Evolutionary conservation across 1,140 invertebrate genomes (phyloP).

Genomic region (Zaprionus gabonicus): DNA sequence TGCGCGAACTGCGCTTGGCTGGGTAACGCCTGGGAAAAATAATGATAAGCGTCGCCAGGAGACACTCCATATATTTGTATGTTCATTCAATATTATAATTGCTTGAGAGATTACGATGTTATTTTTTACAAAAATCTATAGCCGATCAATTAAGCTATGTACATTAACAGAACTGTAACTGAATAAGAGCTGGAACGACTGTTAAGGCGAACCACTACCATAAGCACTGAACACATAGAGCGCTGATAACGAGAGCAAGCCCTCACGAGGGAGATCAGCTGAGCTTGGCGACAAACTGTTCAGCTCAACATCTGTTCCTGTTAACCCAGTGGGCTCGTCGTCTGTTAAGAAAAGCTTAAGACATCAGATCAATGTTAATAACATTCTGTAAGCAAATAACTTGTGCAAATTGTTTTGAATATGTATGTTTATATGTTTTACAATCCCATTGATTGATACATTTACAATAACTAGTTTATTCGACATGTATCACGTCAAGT

Average conservation of each 20-base stretch:
- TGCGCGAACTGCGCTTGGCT: constrained; percentile 64
- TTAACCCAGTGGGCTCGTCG: background rate
- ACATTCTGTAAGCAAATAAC: background rate
- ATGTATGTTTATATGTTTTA: background rate
- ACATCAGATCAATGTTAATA: background rate
- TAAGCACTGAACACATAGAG: too few species aligned
- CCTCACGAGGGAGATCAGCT: background rate
- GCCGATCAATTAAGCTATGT: too few species aligned
- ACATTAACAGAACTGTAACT: background rate
- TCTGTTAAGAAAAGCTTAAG: constrained; percentile 2
- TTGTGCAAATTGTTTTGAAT: background rate
- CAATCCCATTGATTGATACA: background rate
- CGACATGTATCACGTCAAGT: background rate
- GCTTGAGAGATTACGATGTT: too few species aligned
- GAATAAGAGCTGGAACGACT: background rate
- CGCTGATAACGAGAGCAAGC: background rate
- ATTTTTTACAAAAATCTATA: too few species aligned
- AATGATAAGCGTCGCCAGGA: background rate
- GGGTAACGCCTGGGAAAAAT: constrained; percentile 28
- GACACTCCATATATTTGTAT: constrained; percentile 15
- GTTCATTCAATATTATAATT: background rate
- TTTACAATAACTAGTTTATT: background rate
- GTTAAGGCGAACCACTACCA: background rate
- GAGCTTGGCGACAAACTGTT: background rate
- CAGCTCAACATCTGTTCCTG: background rate